Evolutionary conservation across 2,888 invertebrate genomes (phyloP).

Genomic region (Lathronympha strigana): DNA sequence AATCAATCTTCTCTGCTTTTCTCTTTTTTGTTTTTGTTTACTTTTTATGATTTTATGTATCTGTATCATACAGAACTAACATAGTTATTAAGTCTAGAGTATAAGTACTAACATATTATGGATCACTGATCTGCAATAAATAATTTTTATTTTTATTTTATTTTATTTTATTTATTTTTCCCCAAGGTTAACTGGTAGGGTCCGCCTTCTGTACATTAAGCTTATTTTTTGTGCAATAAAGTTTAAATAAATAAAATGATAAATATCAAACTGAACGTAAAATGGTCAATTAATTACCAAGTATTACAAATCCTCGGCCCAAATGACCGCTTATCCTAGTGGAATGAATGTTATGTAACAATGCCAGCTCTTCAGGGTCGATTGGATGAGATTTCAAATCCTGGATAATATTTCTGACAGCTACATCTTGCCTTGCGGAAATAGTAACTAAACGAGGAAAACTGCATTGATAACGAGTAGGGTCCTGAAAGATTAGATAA

Average conservation of each 20-base stretch:
- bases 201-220: no score
- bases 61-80: no score
- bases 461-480: slow-evolving; percentile 21
- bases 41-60: no score
- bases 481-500: slow-evolving; percentile 27
- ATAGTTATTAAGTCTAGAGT: no score
- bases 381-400: slow-evolving; percentile 46
- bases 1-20: no score
- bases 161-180: no score
- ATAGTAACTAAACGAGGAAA: slow-evolving; percentile 73
- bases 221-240: no score
- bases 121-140: no score
- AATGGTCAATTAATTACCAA: slow-evolving; percentile 43
- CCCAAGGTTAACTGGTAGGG: no score
- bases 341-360: slow-evolving; percentile 66
- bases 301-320: slow-evolving; percentile 84
- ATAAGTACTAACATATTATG: no score
- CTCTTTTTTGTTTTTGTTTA: no score
- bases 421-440: slow-evolving; percentile 78
- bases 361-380: slow-evolving; percentile 65
- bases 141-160: no score
- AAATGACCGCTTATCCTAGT: slow-evolving; percentile 77
- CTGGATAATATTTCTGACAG: slow-evolving; percentile 54
- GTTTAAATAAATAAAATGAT: neutral
- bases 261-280: neutral